Conservation (phyloP, 2,797 vertebrate species). For the Anas flavirostris region DNA sequence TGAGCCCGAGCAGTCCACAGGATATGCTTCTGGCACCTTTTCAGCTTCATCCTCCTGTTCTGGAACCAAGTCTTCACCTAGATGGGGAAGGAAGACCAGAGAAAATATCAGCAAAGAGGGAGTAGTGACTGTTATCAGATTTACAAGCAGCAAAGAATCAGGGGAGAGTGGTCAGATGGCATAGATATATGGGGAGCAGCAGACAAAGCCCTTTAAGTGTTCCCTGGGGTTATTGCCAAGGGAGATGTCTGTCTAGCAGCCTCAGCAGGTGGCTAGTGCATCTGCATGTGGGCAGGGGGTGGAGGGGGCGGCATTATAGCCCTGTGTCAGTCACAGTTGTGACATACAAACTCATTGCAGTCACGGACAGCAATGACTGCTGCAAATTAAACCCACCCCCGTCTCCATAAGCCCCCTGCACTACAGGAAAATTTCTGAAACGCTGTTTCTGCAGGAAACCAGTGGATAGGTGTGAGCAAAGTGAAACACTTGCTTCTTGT, state of each 20-base stretch:
- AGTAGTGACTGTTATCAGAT: background rate
- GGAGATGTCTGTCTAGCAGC: constrained; percentile 47
- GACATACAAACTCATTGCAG: background rate
- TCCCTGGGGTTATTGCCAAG: constrained; percentile 2
- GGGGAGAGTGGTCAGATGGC: constrained; percentile 8
- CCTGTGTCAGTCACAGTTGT: background rate
- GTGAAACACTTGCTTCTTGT: background rate
- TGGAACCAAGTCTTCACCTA: constrained; percentile 97
- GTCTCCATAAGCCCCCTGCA: background rate
- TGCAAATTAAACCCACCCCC: background rate
- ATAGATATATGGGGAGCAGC: background rate
- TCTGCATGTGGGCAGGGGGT: constrained; percentile 14
- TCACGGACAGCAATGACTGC: background rate
- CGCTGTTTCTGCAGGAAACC: background rate
- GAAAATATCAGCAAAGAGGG: background rate
- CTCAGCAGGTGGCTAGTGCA: constrained; percentile 45
- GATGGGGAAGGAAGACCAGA: background rate
- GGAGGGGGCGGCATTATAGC: background rate
- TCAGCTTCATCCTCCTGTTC: constrained; percentile 91
- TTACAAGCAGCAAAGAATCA: background rate
- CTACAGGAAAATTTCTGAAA: background rate
- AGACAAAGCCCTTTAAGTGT: constrained; percentile 20
- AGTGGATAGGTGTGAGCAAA: accelerated
- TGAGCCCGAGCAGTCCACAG: constrained; percentile 78
- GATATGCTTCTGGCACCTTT: constrained; percentile 86